phyloP scores from a whole-genome alignment of 2,113 vertebrate species.

The Arizona elegans region DNA sequence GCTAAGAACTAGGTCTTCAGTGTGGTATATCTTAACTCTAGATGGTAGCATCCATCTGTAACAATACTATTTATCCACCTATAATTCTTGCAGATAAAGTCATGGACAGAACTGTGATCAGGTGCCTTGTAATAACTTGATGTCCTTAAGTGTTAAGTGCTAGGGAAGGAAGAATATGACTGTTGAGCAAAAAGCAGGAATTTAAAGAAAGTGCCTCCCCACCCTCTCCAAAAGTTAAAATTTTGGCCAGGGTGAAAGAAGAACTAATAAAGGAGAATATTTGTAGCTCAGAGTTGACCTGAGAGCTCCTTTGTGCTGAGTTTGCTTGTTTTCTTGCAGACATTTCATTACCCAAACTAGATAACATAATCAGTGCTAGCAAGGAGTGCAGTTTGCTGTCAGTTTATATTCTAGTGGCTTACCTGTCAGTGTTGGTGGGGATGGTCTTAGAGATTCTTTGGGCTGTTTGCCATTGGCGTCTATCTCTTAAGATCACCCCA shows the following conservation, averaged over 20 bases:
- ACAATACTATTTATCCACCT: not conserved
- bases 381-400: not conserved
- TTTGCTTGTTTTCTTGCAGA: not conserved
- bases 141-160: not conserved
- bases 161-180: not conserved
- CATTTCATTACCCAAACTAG: not conserved
- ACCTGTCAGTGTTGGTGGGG: not conserved
- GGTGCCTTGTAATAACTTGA: not conserved
- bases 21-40: not conserved
- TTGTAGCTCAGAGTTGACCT: not conserved
- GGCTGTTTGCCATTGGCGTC: no score
- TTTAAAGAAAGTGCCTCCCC: not conserved
- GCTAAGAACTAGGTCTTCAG: not conserved
- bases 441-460: not conserved
- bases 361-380: not conserved
- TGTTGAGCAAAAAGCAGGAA: not conserved
- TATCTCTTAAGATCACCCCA: no score
- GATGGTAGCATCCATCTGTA: not conserved
- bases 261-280: not conserved
- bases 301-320: not conserved
- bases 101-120: not conserved
- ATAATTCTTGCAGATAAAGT: not conserved
- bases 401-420: not conserved
- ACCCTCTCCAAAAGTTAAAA: not conserved
- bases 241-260: not conserved